Conservation (phyloP, 1,140 invertebrate species). For the Camponotus pennsylvanicus region DNA sequence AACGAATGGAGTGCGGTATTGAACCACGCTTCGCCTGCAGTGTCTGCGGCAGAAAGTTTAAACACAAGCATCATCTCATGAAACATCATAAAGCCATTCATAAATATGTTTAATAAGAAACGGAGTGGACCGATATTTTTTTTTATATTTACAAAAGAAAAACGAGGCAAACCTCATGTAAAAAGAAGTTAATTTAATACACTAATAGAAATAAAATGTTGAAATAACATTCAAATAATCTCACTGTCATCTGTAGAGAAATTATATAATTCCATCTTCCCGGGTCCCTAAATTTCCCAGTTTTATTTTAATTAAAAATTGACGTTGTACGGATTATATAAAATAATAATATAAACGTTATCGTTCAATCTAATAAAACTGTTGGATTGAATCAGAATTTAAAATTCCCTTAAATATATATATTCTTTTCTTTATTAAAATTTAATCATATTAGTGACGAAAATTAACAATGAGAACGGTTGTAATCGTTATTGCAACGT, state of each 20-base stretch:
- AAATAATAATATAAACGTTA: no score
- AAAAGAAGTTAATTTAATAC: not conserved
- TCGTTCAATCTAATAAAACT: no score
- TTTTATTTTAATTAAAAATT: slow-evolving; percentile 9
- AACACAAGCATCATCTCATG: slow-evolving; percentile 82
- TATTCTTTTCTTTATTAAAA: not conserved
- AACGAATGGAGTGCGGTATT: slow-evolving; percentile 83
- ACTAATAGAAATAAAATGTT: not conserved
- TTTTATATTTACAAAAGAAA: not conserved
- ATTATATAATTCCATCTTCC: no score
- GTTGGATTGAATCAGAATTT: no score
- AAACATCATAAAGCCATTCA: slow-evolving; percentile 81
- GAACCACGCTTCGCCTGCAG: slow-evolving; percentile 84
- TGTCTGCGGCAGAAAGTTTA: slow-evolving; percentile 84
- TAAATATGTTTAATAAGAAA: slow-evolving; percentile 48
- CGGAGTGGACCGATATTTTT: not conserved
- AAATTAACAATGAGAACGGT: not conserved
- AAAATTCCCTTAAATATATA: no score
- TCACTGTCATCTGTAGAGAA: not conserved
- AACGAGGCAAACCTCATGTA: no score
- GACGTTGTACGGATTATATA: no score
- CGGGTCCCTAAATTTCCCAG: not conserved
- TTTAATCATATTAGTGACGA: not conserved
- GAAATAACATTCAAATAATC: not conserved
- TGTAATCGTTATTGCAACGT: not conserved